Conservation (phyloP, 2,797 vertebrate species). For the Darevskia nairensis region DNA sequence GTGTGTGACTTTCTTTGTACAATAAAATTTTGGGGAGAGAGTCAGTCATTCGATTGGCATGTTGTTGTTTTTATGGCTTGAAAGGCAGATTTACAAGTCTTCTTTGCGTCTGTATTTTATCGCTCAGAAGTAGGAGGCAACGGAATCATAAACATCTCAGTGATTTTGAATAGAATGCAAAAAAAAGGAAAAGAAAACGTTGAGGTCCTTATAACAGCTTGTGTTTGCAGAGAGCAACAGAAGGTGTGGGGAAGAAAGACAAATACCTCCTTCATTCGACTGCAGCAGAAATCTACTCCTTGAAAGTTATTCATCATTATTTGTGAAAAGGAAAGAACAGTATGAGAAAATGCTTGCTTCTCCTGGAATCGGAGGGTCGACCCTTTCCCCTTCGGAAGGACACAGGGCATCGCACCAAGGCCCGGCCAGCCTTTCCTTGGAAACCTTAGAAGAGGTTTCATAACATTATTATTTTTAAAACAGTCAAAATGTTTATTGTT, state of each 20-base stretch:
- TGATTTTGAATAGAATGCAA: constrained; percentile 71
- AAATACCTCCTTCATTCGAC: constrained; percentile 49
- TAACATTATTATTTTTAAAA: not conserved
- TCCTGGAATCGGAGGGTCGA: not conserved
- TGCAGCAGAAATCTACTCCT: constrained; percentile 46
- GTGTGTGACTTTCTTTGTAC: constrained; percentile 43
- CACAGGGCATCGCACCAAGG: too few relatives aligned
- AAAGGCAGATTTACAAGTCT: constrained; percentile 74
- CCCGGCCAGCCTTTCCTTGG: not conserved
- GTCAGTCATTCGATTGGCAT: constrained; percentile 68
- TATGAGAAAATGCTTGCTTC: constrained; percentile 18
- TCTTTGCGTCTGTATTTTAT: constrained; percentile 66
- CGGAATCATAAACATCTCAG: constrained; percentile 58
- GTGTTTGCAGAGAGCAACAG: constrained; percentile 62
- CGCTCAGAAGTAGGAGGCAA: constrained; percentile 66
- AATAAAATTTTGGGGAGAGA: constrained; percentile 66
- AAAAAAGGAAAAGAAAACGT: constrained; percentile 45
- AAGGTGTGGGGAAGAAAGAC: constrained; percentile 53
- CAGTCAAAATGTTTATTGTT: too few relatives aligned
- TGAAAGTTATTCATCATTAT: constrained; percentile 36
- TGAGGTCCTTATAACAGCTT: constrained; percentile 62
- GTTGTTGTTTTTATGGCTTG: constrained; percentile 62
- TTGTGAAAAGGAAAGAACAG: constrained; percentile 26
- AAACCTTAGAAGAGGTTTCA: not conserved
- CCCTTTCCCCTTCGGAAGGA: too few relatives aligned